A percentile compares a stretch with the other conserved stretches of the same genome.
Conservation (phyloP, 2,797 vertebrate species). For the Halcyon chelicuti region DNA sequence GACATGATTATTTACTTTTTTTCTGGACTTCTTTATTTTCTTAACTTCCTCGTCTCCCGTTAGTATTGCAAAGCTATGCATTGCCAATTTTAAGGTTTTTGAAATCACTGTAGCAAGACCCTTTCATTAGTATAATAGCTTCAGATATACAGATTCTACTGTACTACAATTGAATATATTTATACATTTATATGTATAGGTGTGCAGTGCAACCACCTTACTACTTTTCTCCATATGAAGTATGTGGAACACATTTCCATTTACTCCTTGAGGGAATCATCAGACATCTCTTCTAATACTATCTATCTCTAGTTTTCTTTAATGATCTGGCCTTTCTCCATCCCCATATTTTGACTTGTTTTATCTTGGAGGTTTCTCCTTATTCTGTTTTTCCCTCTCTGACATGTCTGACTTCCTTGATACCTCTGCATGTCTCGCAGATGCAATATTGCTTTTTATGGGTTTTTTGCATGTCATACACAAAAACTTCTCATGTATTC, state of each 20-base stretch:
- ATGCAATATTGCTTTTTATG: not conserved
- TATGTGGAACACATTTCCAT: not conserved
- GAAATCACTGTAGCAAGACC: not conserved
- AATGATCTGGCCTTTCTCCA: not conserved
- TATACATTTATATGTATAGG: not conserved
- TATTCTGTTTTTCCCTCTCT: not conserved
- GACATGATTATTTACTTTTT: not conserved
- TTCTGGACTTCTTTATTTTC: not conserved
- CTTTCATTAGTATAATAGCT: not conserved
- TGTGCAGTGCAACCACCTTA: not conserved
- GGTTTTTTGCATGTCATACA: not conserved
- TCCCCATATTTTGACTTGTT: not conserved
- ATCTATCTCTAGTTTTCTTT: not conserved
- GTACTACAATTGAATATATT: not conserved
- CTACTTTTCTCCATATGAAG: not conserved
- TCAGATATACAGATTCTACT: not conserved
- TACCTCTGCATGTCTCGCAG: not conserved
- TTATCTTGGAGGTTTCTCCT: not conserved
- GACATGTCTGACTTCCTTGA: not conserved
- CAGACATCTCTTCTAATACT: not conserved
- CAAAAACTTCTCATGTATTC: not conserved
- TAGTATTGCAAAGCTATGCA: not conserved
- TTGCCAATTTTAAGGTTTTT: not conserved
- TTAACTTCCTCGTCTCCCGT: not conserved
- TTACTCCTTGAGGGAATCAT: not conserved